phyloP scores from a whole-genome alignment of 1,140 invertebrate species.

The Battus philenor region DNA sequence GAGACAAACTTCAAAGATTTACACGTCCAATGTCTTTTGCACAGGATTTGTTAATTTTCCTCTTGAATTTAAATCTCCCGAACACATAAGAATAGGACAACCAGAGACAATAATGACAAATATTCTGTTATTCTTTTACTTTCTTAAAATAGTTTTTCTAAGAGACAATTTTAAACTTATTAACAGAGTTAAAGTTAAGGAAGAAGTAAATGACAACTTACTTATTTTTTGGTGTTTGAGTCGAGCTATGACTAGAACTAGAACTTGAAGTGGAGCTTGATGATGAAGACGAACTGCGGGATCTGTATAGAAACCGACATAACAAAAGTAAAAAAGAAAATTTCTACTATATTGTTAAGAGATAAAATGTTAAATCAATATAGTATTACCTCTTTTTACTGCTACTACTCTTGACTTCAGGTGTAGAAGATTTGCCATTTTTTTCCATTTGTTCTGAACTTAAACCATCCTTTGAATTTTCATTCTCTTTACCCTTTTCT shows the following conservation, averaged over 20 bases:
- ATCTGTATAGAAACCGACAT: slow-evolving; percentile 37
- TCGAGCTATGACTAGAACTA: slow-evolving; percentile 64
- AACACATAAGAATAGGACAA: too few species aligned
- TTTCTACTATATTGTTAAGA: neutral
- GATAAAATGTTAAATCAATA: slow-evolving; percentile 7
- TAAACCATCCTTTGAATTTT: slow-evolving; percentile 29
- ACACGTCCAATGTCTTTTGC: too few species aligned
- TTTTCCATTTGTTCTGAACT: slow-evolving; percentile 29
- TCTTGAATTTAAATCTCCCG: too few species aligned
- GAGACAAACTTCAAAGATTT: too few species aligned
- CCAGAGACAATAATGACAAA: neutral
- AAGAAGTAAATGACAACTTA: slow-evolving; percentile 26
- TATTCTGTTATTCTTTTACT: too few species aligned
- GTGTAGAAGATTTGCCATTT: slow-evolving; percentile 37
- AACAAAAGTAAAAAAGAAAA: slow-evolving; percentile 12
- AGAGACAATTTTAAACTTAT: too few species aligned
- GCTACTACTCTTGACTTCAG: slow-evolving; percentile 39
- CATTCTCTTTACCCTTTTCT: slow-evolving; percentile 38
- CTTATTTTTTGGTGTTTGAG: slow-evolving; percentile 58
- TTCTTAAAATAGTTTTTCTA: slow-evolving; percentile 1
- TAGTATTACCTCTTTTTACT: slow-evolving; percentile 41
- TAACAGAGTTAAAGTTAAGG: too few species aligned
- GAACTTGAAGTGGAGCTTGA: slow-evolving; percentile 65
- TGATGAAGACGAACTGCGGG: slow-evolving; percentile 62
- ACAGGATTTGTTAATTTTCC: too few species aligned